Percentiles rank a stretch among this genome's conserved stretches.
Evolutionary conservation across 2,888 invertebrate species (phyloP).

Genomic region (Cheilosia grossa): DNA sequence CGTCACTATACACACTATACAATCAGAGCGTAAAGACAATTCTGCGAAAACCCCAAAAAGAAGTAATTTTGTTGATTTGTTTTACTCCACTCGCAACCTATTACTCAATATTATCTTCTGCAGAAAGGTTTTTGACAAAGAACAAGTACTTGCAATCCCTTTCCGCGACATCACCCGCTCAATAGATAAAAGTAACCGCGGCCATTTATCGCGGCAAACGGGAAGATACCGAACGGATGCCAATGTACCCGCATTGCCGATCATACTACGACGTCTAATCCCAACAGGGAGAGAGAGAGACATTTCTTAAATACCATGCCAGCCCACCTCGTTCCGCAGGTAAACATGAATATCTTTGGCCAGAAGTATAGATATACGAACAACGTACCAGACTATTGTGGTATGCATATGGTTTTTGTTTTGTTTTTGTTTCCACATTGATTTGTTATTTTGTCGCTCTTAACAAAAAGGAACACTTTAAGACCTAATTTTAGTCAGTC

Average conservation of each 20-base stretch:
- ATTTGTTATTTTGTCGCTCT: conserved; percentile 66
- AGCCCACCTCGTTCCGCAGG: conserved; percentile 37
- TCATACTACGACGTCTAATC: conserved; percentile 56
- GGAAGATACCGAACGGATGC: conserved; percentile 58
- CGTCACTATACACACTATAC: neutral
- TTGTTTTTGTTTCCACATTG: conserved; percentile 62
- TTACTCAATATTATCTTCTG: conserved; percentile 19
- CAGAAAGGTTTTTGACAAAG: conserved; percentile 31
- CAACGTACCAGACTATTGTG: conserved; percentile 3
- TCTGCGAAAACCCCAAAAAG: conserved; percentile 28
- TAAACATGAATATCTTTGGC: conserved; percentile 59
- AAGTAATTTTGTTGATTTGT: conserved; percentile 8
- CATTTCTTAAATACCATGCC: conserved; percentile 61
- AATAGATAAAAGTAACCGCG: conserved; percentile 39
- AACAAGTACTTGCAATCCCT: conserved; percentile 34
- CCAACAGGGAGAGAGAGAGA: conserved; percentile 48
- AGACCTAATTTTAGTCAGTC: conserved; percentile 73
- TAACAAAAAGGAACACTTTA: conserved; percentile 73
- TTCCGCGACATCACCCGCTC: conserved; percentile 8
- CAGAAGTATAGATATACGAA: conserved; percentile 50
- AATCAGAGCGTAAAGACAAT: conserved; percentile 4
- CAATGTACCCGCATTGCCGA: conserved; percentile 38
- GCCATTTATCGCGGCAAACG: conserved; percentile 38
- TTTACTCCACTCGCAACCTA: conserved; percentile 4
- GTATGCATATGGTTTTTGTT: conserved; percentile 37